These are phyloP conservation scores for Sialia sialis DNA, from an alignment of 2,113 vertebrate genomes.

Conservation along the genomic window DNA sequence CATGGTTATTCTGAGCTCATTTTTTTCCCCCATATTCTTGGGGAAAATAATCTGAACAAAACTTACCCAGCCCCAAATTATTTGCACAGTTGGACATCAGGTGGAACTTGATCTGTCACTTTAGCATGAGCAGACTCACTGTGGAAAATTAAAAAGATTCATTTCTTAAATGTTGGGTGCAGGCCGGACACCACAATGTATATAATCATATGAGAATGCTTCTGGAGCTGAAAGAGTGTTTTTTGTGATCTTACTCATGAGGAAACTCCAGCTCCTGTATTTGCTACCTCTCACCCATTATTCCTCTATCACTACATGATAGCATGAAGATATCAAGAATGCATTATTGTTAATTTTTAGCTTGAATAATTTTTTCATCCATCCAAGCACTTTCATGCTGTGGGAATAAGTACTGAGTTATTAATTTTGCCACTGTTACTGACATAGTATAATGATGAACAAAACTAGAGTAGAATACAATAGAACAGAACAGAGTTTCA, in stretches of 20 bases:
- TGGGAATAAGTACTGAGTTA: background rate
- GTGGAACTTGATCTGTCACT: background rate
- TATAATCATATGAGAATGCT: background rate
- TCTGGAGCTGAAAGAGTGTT: background rate
- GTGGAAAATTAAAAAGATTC: background rate
- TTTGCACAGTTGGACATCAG: background rate
- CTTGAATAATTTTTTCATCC: background rate
- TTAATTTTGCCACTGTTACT: background rate
- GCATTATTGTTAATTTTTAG: background rate
- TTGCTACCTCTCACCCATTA: background rate
- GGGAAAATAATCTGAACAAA: background rate
- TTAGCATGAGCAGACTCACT: background rate
- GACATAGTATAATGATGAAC: background rate
- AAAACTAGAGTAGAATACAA: background rate
- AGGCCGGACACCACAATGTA: background rate
- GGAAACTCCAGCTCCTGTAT: background rate
- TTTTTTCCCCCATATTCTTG: background rate
- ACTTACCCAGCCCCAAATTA: background rate
- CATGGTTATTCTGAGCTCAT: background rate
- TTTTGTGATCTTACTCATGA: background rate
- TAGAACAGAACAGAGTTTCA: background rate
- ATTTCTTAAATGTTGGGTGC: background rate
- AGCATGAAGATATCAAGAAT: background rate
- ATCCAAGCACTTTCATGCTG: background rate
- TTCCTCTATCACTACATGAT: background rate